Evolutionary conservation across 1,140 invertebrate species (phyloP).

Genomic region (Bathynomus jamesi): DNA sequence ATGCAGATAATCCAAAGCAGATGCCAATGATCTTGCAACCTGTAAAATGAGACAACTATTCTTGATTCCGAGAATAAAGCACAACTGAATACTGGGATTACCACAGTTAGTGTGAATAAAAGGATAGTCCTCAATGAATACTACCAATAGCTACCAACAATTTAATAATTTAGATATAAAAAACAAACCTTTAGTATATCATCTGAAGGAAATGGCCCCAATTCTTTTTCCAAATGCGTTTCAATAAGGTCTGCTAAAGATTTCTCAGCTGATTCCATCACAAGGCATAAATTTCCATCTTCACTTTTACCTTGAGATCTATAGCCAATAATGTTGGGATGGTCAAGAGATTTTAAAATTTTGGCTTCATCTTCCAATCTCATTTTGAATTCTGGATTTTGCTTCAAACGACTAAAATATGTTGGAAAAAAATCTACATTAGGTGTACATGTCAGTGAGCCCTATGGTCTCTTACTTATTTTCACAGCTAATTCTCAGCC

Average conservation of each 20-base stretch:
- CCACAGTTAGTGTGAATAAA: too few species aligned
- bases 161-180: too few species aligned
- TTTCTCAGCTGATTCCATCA: conserved; percentile 9
- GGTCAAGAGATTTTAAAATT: conserved; percentile 2
- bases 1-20: conserved; percentile 70
- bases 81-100: too few species aligned
- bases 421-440: too few species aligned
- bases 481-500: too few species aligned
- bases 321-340: conserved; percentile 17
- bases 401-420: background rate
- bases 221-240: background rate
- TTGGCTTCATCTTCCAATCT: conserved; percentile 9
- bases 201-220: background rate
- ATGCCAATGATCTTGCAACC: conserved; percentile 53
- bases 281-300: conserved; percentile 11
- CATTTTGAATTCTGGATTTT: background rate
- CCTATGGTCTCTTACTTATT: too few species aligned
- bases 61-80: background rate
- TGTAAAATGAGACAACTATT: conserved; percentile 11
- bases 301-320: background rate
- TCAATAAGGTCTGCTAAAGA: conserved; percentile 41
- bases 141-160: too few species aligned
- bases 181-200: background rate
- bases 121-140: too few species aligned
- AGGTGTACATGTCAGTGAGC: too few species aligned